These are phyloP conservation scores for Halcyon chelicuti DNA, from an alignment of 2,797 vertebrate species.

Conservation along the genomic window DNA sequence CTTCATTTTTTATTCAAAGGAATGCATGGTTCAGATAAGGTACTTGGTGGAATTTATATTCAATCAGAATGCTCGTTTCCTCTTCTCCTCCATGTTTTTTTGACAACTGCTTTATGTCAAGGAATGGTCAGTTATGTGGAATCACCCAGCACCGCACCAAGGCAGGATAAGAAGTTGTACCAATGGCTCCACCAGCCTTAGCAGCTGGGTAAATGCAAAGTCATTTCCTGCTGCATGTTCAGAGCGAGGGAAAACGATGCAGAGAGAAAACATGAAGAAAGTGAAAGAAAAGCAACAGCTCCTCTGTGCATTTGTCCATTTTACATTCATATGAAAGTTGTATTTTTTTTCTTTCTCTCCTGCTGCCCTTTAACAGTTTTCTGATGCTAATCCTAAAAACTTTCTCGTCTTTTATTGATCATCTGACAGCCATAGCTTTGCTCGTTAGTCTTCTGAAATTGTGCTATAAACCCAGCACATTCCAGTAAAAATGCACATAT, in stretches of 20 bases:
- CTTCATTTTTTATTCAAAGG: too few species aligned
- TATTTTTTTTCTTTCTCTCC: not conserved
- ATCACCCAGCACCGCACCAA: not conserved
- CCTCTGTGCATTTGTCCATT: slow-evolving; percentile 16
- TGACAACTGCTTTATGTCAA: not conserved
- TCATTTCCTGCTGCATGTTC: not conserved
- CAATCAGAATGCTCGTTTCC: not conserved
- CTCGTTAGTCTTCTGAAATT: slow-evolving; percentile 31
- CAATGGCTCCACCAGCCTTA: not conserved
- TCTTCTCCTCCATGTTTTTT: not conserved
- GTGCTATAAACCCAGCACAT: not conserved
- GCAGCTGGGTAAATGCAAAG: not conserved
- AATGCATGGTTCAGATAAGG: not conserved
- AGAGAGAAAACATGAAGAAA: not conserved
- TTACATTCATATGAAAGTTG: not conserved
- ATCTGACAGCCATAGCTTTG: slow-evolving; percentile 18
- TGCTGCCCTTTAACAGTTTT: slow-evolving; percentile 26
- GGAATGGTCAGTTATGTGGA: not conserved
- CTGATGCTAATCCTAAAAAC: slow-evolving; percentile 37
- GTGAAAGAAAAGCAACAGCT: not conserved
- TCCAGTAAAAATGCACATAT: slow-evolving; percentile 6
- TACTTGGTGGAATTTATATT: not conserved
- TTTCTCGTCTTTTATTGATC: slow-evolving; percentile 56
- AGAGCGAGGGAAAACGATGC: not conserved
- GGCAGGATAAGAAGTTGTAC: not conserved